Conservation (phyloP, 1,140 invertebrate genomes). For the Bacillus rossius region DNA sequence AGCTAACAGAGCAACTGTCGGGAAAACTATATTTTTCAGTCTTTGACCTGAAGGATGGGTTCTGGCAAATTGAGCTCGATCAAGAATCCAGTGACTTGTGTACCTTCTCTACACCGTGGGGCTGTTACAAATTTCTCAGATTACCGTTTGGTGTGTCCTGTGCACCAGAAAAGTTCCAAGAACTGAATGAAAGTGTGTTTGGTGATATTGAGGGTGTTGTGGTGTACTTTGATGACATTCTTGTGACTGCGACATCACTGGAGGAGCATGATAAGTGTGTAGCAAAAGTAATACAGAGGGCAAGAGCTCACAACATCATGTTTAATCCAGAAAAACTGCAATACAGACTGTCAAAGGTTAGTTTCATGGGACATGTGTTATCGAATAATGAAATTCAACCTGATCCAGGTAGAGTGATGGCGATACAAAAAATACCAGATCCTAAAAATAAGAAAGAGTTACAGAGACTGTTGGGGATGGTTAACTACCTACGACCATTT, state of each 20-base stretch:
- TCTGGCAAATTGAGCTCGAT: slow-evolving; percentile 40
- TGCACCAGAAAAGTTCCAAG: slow-evolving; percentile 14
- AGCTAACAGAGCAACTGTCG: slow-evolving; percentile 29
- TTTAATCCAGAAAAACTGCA: slow-evolving; percentile 38
- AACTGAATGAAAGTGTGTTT: slow-evolving; percentile 1
- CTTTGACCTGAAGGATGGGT: slow-evolving; percentile 43
- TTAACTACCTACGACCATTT: slow-evolving; percentile 35
- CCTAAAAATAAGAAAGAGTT: slow-evolving; percentile 28
- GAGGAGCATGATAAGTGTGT: slow-evolving; percentile 30
- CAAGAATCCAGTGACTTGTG: slow-evolving; percentile 22
- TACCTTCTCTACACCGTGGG: slow-evolving; percentile 3
- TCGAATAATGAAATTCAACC: slow-evolving; percentile 33
- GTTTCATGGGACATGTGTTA: slow-evolving; percentile 38
- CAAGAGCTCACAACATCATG: slow-evolving; percentile 29
- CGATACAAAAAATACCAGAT: slow-evolving; percentile 31
- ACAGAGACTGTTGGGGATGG: slow-evolving; percentile 28
- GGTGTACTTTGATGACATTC: slow-evolving; percentile 36
- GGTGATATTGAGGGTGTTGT: slow-evolving; percentile 31
- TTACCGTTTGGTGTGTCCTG: slow-evolving; percentile 11
- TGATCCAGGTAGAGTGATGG: slow-evolving; percentile 31
- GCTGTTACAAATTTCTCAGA: slow-evolving; percentile 5
- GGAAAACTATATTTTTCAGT: slow-evolving; percentile 40
- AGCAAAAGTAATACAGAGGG: slow-evolving; percentile 28
- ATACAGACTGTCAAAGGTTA: slow-evolving; percentile 32
- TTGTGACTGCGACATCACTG: slow-evolving; percentile 28